Conservation (phyloP, 2,797 vertebrate species). For the Lepus townsendii region DNA sequence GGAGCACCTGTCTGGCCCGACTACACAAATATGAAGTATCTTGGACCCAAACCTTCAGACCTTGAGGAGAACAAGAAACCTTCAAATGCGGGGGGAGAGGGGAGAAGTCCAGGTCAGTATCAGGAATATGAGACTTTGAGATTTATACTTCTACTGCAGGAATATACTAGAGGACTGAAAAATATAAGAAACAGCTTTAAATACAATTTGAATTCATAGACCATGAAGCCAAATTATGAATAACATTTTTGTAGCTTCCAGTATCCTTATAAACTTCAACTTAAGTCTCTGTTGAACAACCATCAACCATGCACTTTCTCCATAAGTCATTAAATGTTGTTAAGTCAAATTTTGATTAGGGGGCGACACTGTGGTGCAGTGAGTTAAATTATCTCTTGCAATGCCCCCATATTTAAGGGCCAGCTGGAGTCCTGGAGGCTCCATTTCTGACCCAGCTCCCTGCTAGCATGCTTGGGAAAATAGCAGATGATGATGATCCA, state of each 20-base stretch:
- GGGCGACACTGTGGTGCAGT: not conserved
- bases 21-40: constrained; percentile 92
- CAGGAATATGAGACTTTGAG: not conserved
- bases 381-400: too few relatives aligned
- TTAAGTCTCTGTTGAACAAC: constrained; percentile 35
- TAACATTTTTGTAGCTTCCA: not conserved
- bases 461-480: too few relatives aligned
- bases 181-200: not conserved
- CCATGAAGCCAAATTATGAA: not conserved
- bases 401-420: too few relatives aligned
- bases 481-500: too few relatives aligned
- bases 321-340: not conserved
- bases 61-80: constrained; percentile 93
- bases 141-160: not conserved
- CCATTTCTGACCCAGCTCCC: too few relatives aligned
- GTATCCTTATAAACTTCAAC: not conserved
- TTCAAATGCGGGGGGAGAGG: constrained; percentile 81
- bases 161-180: not conserved
- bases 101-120: constrained; percentile 14
- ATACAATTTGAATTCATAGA: not conserved
- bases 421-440: too few relatives aligned
- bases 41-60: constrained; percentile 94
- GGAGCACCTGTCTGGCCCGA: constrained; percentile 92
- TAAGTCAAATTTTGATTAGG: not conserved
- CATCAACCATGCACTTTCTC: not conserved